Evolutionary conservation across 2,888 invertebrate species (phyloP), one percentile per base, ranked within the genome.

Genomic region (Ceriagrion tenellum): DNA sequence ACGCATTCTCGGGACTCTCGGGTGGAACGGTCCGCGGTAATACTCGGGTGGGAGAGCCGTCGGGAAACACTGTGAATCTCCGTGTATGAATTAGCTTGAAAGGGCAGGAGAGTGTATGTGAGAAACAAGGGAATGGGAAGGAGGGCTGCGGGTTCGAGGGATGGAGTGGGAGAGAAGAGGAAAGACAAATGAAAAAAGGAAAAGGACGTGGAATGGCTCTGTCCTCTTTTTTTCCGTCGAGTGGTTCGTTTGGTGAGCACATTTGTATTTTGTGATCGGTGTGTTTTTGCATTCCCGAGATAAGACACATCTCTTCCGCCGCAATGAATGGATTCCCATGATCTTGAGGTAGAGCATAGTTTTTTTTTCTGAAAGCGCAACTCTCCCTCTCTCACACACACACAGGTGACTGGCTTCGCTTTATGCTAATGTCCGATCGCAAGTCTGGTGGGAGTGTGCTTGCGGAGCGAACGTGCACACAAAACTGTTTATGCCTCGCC

Each of bases 201-300:
- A 91, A 59, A 91, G 63, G 40, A 91, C 59, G 40, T 23, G 59
- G 59, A 91, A 91, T 63, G 40, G 91, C 91, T 40, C 10, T 40
- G 63, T 74, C 47, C 93, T 59, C 35, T 81, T 93, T 93, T 93
- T 93, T 93, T 93, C 93, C 93, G 93, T 93, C 93, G 93, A 93
- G 93, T 93, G 93, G 93, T 74, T 93, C 93, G 93, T 93, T 93
- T 93, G 93, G 93, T 74, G 93, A 93, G 69, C 93, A 74, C 93
- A 93, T 93, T 93, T 93, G 93, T 93, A 93, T 47, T 74, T 63
- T 69, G 93, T 74, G 93, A 93, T 93, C 93, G 93, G 93, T 93
- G 93, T 93, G 93, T 93, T 93, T 93, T 93, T 93, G 69, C 93
- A 93, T 93, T 74, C 69, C 47, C 47, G 69, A 93, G 93, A 93